Evolutionary conservation across 1,140 invertebrate genomes (phyloP).

Genomic region (Monomorium pharaonis): DNA sequence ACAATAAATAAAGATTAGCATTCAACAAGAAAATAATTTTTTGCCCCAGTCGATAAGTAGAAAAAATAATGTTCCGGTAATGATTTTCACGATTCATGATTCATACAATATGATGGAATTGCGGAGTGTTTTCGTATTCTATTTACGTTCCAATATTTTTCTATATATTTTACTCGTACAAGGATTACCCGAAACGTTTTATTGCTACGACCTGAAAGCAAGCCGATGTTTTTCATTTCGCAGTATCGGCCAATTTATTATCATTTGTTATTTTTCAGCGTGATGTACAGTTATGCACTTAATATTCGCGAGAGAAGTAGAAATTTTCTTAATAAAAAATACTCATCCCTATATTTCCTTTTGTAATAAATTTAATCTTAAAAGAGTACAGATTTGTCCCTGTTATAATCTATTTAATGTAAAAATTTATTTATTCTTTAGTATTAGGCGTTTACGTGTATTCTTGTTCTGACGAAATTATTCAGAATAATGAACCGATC

Average conservation of each 20-base stretch:
- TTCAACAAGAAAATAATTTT: not conserved
- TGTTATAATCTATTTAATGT: not conserved
- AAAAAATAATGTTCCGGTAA: not conserved
- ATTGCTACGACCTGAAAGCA: slow-evolving; percentile 49
- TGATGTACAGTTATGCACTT: slow-evolving; percentile 24
- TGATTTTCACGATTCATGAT: slow-evolving; percentile 3
- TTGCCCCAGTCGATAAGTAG: not conserved
- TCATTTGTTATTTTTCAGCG: slow-evolving; percentile 46
- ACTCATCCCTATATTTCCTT: not conserved
- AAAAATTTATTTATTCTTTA: not conserved
- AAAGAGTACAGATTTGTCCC: not conserved
- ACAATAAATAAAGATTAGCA: slow-evolving; percentile 29
- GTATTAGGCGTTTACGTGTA: not conserved
- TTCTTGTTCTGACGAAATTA: not conserved
- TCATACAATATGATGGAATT: slow-evolving; percentile 17
- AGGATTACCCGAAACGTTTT: slow-evolving; percentile 53
- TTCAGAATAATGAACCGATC: not conserved
- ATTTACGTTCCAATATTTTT: slow-evolving; percentile 49
- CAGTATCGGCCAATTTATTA: slow-evolving; percentile 41
- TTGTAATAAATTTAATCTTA: not conserved
- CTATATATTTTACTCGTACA: slow-evolving; percentile 35
- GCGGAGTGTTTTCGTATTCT: slow-evolving; percentile 7
- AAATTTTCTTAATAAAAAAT: slow-evolving; percentile 9
- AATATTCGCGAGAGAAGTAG: not conserved
- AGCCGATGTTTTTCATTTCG: slow-evolving; percentile 46